Base-by-base conservation (phyloP, 2,797 vertebrate species). In the Sparidentex hasta region DNA sequence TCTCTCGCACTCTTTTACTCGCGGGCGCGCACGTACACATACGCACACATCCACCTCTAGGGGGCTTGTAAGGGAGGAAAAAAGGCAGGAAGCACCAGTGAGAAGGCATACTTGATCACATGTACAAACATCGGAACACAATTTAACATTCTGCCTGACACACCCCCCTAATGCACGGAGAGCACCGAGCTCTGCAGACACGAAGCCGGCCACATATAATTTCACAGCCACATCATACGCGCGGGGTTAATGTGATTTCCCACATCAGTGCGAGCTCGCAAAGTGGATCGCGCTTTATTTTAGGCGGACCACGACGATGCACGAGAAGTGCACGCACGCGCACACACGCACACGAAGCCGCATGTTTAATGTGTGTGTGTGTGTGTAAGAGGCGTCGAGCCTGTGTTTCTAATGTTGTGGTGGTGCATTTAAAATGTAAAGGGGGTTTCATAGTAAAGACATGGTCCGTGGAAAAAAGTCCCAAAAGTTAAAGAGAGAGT, bases 61-160 rank as follows among this genome's bases (percentile, higher is more conserved):
- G 89, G 92, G 91, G 86, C 82, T 89, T 82, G 50, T 50, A 75
- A 73, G 57, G 25, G 18, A 8, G 21, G 59, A 72, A 74, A 52
- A 8, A 70, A 76, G 80, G 74, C 93, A 92, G 92, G 93, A 94
- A 93, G 92, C 91, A 82, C 65, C 90, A 92, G 87, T 78, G 88
- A 92, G 92, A 70, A 91, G 77, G 90, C 90, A 93, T 90, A 93
- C 85, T 94, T 87, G 93, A 93, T 93, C 94, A 94, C 93, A 95
- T 93, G 93, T 91, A 92, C 93, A 94, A 94, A 95, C 93, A 95
- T 90, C 85, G 90, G 90, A 93, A 91, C 92, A 92, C 89, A 93
- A 93, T 93, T 95, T 90, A 93, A 90, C 93, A 92, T 92, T 92
- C 86, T 63, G 86, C 86, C 89, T 93, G 93, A 94, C 94, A 95